These are phyloP conservation scores for Philopotamus ludificatus DNA, from an alignment of 1,140 invertebrate genomes.

Conservation along the genomic window DNA sequence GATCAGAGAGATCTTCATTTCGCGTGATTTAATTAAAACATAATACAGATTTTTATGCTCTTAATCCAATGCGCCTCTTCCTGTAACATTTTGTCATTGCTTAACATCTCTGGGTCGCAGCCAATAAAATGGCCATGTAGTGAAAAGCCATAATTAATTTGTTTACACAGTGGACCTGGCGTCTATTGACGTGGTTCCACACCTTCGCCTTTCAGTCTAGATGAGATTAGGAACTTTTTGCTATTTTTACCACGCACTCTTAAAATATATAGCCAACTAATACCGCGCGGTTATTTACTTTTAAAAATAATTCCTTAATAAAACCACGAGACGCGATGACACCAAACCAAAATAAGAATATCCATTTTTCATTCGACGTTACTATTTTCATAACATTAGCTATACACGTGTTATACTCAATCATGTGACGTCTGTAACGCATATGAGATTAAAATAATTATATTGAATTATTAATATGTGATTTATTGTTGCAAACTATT, in stretches of 20 bases:
- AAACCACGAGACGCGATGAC: no score
- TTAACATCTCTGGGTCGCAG: background rate
- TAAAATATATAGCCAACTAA: background rate
- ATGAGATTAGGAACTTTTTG: background rate
- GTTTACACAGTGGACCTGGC: background rate
- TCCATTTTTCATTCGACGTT: background rate
- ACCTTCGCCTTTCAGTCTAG: conserved; percentile 2
- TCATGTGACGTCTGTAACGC: background rate
- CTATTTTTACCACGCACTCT: background rate
- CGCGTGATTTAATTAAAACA: no score
- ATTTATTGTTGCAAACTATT: no score
- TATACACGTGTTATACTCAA: background rate
- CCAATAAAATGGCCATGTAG: conserved; percentile 1
- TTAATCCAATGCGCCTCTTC: background rate
- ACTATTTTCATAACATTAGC: background rate
- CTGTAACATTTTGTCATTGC: background rate
- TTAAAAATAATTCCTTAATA: no score
- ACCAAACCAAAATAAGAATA: background rate
- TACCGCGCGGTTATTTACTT: no score
- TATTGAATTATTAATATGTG: no score
- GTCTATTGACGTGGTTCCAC: background rate
- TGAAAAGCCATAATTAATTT: conserved; percentile 8
- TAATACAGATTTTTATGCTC: background rate
- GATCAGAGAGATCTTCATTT: background rate
- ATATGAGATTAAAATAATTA: no score